A percentile compares a stretch with the other conserved stretches of the same genome.
Evolutionary conservation across 1,140 invertebrate genomes (phyloP).

Genomic region (Littorina saxatilis): DNA sequence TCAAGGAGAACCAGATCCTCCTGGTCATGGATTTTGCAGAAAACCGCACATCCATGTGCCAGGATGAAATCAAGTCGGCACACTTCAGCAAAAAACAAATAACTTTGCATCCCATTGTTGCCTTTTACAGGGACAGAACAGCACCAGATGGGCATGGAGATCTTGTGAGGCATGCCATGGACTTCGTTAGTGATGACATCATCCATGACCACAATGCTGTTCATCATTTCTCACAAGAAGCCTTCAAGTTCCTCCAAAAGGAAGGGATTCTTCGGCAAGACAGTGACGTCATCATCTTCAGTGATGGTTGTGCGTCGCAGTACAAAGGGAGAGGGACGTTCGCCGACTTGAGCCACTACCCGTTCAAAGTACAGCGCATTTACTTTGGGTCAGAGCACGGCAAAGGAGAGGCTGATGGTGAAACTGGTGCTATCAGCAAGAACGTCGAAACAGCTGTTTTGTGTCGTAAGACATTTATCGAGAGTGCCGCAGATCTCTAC

Average conservation of each 20-base stretch:
- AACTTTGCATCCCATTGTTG: conserved; percentile 48
- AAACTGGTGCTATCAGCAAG: conserved; percentile 29
- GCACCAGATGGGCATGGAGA: neutral
- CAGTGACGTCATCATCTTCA: neutral
- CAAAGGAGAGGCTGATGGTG: conserved; percentile 38
- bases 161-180: conserved; percentile 9
- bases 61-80: conserved; percentile 44
- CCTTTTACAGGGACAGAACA: conserved; percentile 42
- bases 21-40: conserved; percentile 48
- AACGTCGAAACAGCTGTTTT: neutral
- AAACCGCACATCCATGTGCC: conserved; percentile 41
- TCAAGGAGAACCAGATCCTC: neutral
- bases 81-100: conserved; percentile 37
- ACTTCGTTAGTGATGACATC: conserved; percentile 43
- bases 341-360: conserved; percentile 1
- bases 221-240: conserved; percentile 22
- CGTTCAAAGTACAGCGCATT: neutral
- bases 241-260: conserved; percentile 29
- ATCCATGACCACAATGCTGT: conserved; percentile 50
- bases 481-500: conserved; percentile 2
- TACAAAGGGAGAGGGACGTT: conserved; percentile 31
- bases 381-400: conserved; percentile 32
- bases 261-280: neutral
- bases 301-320: conserved; percentile 32
- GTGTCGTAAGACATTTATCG: neutral